Base-by-base conservation (phyloP, 1,140 invertebrate species). In the Drosophila subobscura region DNA sequence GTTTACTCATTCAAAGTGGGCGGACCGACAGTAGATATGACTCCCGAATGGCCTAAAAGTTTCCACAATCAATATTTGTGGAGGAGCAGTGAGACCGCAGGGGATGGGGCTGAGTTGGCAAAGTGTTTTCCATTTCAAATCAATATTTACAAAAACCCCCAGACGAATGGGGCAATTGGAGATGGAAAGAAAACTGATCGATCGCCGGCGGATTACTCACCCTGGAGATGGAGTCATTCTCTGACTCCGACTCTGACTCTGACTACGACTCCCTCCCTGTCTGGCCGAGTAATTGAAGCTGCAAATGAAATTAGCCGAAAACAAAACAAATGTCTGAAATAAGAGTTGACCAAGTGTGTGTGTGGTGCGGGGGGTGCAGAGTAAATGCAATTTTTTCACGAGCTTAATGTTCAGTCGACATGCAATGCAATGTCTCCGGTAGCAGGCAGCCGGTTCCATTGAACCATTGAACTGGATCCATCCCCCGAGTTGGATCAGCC, bases 391-490 rank as follows among this genome's bases (percentile, higher is more conserved):
- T 23, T 29, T 66, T 33, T 71, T 51, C 46, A 41, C 37, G 37
- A 47, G 40, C 33, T 83, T 83, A 84, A 83, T 83, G 75, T 63
- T 65, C 49, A 51, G 51, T 63, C 47, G 71, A 79, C 79, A 83
- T 79, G 79, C 79, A 59, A 83, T 60, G 44, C 47, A 20, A 45
- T 58, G 27, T 22, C 46, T 37, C 23, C 33, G 51, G 20, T 37
- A 23, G 37, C 33, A 37, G 33, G 10, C 33, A 8, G 6, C 25
- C 25, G 7, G 33, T 12, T 37, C 10, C 33, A 8, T 16, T 51
- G 49, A n/a, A 7, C 45, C 16, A 20, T 20, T 29, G 29, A 12
- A 7, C 45, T 42, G 14, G 41, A 52, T 47, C 10, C 29, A n/a
- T 4, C 8, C 4, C 49, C 14, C 12, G 10, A 7, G 10, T 12